phyloP scores from a whole-genome alignment of 2,888 invertebrate species.

The Dryocosmus kuriphilus region DNA sequence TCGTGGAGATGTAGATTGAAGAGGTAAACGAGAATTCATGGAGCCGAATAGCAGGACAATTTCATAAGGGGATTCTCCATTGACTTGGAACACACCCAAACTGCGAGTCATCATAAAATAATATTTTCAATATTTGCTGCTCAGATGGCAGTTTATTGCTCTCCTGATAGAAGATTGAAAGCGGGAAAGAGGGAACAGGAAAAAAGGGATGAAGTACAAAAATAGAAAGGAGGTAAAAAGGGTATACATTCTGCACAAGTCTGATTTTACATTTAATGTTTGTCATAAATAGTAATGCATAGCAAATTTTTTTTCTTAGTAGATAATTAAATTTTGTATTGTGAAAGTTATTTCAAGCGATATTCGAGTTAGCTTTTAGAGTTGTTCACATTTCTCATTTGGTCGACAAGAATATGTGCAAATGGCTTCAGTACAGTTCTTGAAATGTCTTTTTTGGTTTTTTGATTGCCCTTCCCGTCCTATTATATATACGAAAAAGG shows the following conservation, averaged over 20 bases:
- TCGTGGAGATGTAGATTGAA: slow-evolving; percentile 31
- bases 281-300: background rate
- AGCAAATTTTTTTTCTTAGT: too few relatives aligned
- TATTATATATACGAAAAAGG: background rate
- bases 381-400: too few relatives aligned
- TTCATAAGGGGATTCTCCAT: slow-evolving; percentile 25
- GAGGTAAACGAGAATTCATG: slow-evolving; percentile 50
- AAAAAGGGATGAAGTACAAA: slow-evolving; percentile 16
- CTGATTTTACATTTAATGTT: slow-evolving; percentile 16
- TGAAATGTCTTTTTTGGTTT: background rate
- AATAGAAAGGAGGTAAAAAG: slow-evolving; percentile 23
- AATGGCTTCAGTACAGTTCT: too few relatives aligned
- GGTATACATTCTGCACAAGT: slow-evolving; percentile 8
- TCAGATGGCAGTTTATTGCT: slow-evolving; percentile 49
- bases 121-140: slow-evolving; percentile 64
- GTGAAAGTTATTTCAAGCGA: too few relatives aligned
- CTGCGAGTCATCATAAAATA: slow-evolving; percentile 59
- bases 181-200: slow-evolving; percentile 30
- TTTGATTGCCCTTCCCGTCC: background rate
- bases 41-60: slow-evolving; percentile 50
- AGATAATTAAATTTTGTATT: too few relatives aligned
- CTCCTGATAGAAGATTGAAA: slow-evolving; percentile 40
- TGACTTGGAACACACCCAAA: slow-evolving; percentile 57
- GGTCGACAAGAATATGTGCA: too few relatives aligned
- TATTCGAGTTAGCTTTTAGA: too few relatives aligned